Base-by-base conservation (phyloP, 2,113 vertebrate genomes). In the Melanerpes aurifrons region DNA sequence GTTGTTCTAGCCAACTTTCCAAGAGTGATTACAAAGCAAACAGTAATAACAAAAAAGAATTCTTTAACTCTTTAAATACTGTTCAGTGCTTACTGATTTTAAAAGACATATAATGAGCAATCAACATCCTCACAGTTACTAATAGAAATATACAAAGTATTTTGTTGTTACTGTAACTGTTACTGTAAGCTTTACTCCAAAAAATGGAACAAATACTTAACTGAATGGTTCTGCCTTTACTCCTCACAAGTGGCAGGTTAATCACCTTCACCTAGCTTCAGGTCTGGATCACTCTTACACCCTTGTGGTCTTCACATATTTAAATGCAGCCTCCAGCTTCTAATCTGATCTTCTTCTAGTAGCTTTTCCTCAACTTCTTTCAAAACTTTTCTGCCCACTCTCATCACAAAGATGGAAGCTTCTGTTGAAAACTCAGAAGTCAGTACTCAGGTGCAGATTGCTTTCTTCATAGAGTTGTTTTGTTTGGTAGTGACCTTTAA, bases 341-440 rank as follows among this genome's bases (percentile, higher is more conserved):
- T 59, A 71, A 72, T 83, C 53, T 71, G 40, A 87, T 89, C 57
- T 94, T 89, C 57, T 94, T 89, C 53, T 77, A 89, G 57, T 31
- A 70, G 69, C 50, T 78, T 90, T 83, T 54, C 48, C 67, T 90
- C 47, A 57, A 67, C 82, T 73, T 86, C 57, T 64, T 94, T 82
- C 76, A 37, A 17, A 73, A 26, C 10, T 59, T 47, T 29, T 45
- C 21, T 77, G 64, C 26, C 57, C 16, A 22, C 35, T 69, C 24
- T 69, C 71, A n/a, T 7, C 0, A 1, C 50, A 73, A 64, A 59
- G 28, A 50, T 28, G 47, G 8, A 66, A 25, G 35, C 31, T 59
- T 64, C 79, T 50, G 29, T 16, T 61, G 62, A 29, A 45, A 19
- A 9, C 57, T 26, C 45, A 47, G 50, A 64, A 59, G 35, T 35